Base-by-base conservation (phyloP, 2,113 vertebrate species). In the Rattus rattus region DNA sequence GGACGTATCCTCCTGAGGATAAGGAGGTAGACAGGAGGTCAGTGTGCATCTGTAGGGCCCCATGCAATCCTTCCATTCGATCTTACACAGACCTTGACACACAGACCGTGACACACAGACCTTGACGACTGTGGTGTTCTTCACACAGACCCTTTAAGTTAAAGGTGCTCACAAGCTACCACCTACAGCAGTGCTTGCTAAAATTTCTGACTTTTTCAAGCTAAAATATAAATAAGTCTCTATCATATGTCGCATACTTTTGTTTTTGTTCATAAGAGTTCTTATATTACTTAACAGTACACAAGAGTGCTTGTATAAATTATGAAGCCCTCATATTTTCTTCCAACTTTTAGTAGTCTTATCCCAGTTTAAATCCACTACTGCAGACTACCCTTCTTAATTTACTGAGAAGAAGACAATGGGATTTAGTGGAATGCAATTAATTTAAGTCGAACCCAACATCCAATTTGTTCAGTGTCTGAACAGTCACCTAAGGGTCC, bases 361-460 rank as follows among this genome's bases (percentile, higher is more conserved):
- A 56, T 79, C 65, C 36, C 70, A 59, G 24, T 52, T 52, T 87
- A 49, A 96, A 56, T 84, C 83, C 76, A 36, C 59, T 47, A 76
- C 39, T 56, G 43, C 67, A 79, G 2, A 72, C 43, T 26, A 80
- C 80, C 30, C 92, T 79, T 56, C 70, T 92, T 56, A 79, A 14
- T 75, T 73, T 54, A 20, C 7, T 52, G 84, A 94, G 91, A 72
- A 94, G 91, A 72, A 83, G 56, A 91, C 90, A 91, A 14, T 61
- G 69, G 49, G 33, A 85, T 43, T 19, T 22, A 87, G 49, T 63
- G 59, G 81, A 85, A 43, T 65, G 33, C 17, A 88, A 81, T 59
- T 49, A 54, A 69, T 92, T 89, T 90, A 91, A 95, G 81, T n/a
- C 72, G 43, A n/a, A 39, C 2, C 36, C 63, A 72, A 39, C 7